phyloP scores from a whole-genome alignment of 2,113 vertebrate genomes.

The Sphaerodactylus townsendi region DNA sequence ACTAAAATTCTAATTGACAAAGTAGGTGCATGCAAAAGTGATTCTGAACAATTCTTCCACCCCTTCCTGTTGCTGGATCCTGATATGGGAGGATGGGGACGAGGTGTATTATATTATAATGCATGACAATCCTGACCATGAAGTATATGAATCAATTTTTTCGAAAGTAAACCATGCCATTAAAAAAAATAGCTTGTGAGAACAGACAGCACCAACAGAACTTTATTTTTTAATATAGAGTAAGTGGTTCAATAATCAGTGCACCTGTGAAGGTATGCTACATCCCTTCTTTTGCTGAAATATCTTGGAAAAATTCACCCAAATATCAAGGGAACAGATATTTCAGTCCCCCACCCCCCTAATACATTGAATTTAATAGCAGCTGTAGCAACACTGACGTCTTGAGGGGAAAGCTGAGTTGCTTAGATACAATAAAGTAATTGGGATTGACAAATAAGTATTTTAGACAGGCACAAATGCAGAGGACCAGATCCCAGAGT shows the following conservation, averaged over 20 bases:
- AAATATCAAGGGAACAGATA: not conserved
- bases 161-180: no score
- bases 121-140: no score
- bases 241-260: not conserved
- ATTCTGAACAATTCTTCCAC: no score
- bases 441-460: not conserved
- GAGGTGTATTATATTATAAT: no score
- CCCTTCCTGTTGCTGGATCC: no score
- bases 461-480: not conserved
- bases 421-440: slow-evolving; percentile 5
- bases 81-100: no score
- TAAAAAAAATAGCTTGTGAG: no score
- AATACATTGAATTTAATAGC: not conserved
- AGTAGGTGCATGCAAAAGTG: no score
- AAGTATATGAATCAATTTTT: no score
- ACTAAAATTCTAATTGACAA: no score
- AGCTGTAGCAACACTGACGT: not conserved
- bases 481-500: not conserved
- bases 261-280: not conserved
- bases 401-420: not conserved
- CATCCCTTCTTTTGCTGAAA: not conserved
- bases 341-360: not conserved
- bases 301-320: not conserved
- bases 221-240: not conserved
- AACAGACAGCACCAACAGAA: not conserved